Evolutionary conservation across 2,888 invertebrate genomes (phyloP), one percentile per base, ranked within the genome.

Genomic region (Drosophila multiciliata): DNA sequence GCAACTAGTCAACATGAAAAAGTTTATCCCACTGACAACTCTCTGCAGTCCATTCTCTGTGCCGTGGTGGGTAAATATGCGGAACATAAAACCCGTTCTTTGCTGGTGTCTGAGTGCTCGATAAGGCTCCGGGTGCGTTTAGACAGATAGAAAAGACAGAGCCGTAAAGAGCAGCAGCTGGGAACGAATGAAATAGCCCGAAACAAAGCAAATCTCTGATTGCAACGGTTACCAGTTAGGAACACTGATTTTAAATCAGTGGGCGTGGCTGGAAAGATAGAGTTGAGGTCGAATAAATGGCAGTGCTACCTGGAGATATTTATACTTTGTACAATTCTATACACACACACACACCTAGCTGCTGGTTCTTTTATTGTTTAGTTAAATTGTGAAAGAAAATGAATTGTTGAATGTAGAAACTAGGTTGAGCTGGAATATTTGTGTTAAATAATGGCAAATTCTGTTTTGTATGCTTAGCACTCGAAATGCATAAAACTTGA

Each of bases 351-450:
- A 52, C 57, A 64, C 20, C 26, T 40, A n/a, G 42, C 8, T 45
- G 11, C 12, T 29, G 11, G 49, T 20, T 75, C 67, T 73, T 81
- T 83, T 70, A 76, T 73, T 73, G 81, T 53, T 83, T 83, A 75
- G 70, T 59, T 71, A 82, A 84, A 87, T 78, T 78, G 40, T 45
- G 58, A 29, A 54, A 7, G 26, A 23, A 52, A 72, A 66, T 72
- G 60, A 72, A 76, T 73, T 63, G 75, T 33, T 49, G 45, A 29
- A 50, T n/a, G 33, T 60, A 54, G 32, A 48, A 60, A 38, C 20
- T 20, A 23, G 11, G 15, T 20, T 3, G 1, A 0, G 6, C n/a
- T 53, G 12, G 26, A 12, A 9, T 38, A 9, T 12, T 4, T 52
- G 15, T 2, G 23, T 8, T 26, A 15, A n/a, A 17, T 57, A 59